Percentiles rank a stretch among this genome's conserved stretches.
phyloP scores from a whole-genome alignment of 2,113 vertebrate species.

The Chamaetylas fuelleborni region DNA sequence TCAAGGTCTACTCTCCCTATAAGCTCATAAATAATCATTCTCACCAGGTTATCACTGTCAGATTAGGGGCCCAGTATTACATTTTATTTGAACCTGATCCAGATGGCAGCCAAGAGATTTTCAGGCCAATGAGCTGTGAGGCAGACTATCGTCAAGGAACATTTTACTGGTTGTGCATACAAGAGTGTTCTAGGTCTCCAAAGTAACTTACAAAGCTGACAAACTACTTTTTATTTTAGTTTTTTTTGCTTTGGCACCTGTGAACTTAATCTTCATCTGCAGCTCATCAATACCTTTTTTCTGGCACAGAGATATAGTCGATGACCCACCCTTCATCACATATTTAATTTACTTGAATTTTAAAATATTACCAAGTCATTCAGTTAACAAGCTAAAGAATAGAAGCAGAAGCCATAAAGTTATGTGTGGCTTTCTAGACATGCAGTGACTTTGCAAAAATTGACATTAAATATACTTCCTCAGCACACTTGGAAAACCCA shows the following conservation, averaged over 20 bases:
- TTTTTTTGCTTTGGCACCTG: not conserved
- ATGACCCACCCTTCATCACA: not conserved
- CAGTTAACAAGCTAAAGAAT: not conserved
- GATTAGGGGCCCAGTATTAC: slow-evolving; percentile 48
- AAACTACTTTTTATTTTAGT: not conserved
- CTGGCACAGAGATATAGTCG: not conserved
- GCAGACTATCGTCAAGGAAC: slow-evolving; percentile 48
- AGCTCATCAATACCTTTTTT: not conserved
- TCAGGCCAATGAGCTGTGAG: slow-evolving; percentile 51
- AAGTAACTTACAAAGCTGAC: slow-evolving; percentile 4
- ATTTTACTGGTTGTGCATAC: slow-evolving; percentile 6
- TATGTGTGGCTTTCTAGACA: not conserved
- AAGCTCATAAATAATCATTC: slow-evolving; percentile 61
- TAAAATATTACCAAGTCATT: not conserved
- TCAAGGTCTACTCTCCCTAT: slow-evolving; percentile 49
- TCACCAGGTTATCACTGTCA: slow-evolving; percentile 54
- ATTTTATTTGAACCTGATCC: slow-evolving; percentile 54
- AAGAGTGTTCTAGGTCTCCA: not conserved
- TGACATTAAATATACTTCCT: not conserved
- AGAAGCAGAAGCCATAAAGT: not conserved
- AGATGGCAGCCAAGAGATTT: slow-evolving; percentile 61
- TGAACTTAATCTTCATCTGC: slow-evolving; percentile 38
- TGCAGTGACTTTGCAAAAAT: not conserved
- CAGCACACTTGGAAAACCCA: not conserved
- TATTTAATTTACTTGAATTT: slow-evolving; percentile 4